Percentiles rank a stretch among this genome's conserved stretches.
Evolutionary conservation across 2,888 invertebrate genomes (phyloP).

Genomic region (Pachymerium ferrugineum): DNA sequence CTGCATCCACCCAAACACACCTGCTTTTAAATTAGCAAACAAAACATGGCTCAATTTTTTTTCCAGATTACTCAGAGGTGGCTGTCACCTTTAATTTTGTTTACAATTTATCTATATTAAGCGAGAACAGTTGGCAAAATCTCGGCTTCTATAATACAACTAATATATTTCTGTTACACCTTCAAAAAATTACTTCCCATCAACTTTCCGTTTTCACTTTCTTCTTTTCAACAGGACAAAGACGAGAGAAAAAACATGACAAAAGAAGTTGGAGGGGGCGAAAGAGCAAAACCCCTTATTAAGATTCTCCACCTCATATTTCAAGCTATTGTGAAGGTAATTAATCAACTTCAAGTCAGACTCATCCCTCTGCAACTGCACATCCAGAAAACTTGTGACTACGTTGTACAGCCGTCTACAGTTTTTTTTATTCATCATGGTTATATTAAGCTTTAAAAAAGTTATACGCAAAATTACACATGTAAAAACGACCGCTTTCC

Average conservation of each 20-base stretch:
- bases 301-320: conserved; percentile 31
- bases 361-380: conserved; percentile 25
- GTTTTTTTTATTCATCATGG: neutral
- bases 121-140: neutral
- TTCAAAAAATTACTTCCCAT: neutral
- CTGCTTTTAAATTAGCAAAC: neutral
- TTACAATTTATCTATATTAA: neutral
- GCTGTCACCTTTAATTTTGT: neutral
- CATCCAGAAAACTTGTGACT: conserved; percentile 3
- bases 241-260: neutral
- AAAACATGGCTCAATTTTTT: neutral
- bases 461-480: no score
- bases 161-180: neutral
- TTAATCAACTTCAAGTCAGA: conserved; percentile 31
- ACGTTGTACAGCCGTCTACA: neutral
- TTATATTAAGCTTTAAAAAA: neutral
- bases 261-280: conserved; percentile 23
- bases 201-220: conserved; percentile 16
- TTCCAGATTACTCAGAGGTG: neutral
- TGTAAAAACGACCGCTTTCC: conserved; percentile 12
- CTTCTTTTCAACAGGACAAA: conserved; percentile 13
- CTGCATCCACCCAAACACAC: conserved; percentile 19
- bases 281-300: conserved; percentile 29
- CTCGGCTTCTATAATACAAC: neutral
- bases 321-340: conserved; percentile 28